Evolutionary conservation across 1,140 invertebrate genomes (phyloP).

Genomic region (Drosophila takahashii): DNA sequence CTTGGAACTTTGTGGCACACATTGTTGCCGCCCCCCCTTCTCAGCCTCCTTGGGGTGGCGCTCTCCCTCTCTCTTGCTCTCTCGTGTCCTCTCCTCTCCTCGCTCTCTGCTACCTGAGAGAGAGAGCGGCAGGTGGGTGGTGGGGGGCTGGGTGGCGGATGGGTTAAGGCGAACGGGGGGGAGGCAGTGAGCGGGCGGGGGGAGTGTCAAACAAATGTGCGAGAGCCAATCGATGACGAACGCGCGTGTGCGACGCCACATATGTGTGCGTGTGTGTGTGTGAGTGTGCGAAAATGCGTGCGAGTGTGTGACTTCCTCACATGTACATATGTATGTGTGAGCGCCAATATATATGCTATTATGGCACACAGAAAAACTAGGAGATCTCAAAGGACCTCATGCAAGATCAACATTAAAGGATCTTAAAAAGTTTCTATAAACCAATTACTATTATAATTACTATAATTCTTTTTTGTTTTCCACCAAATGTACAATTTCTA

Average conservation of each 20-base stretch:
- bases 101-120: slow-evolving; percentile 64
- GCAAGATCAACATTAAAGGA: not conserved
- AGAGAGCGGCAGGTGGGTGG: slow-evolving; percentile 53
- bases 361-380: not conserved
- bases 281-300: slow-evolving; percentile 25
- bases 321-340: slow-evolving; percentile 32
- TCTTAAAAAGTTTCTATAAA: not conserved
- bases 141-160: slow-evolving; percentile 1
- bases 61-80: slow-evolving; percentile 13
- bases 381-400: not conserved
- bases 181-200: slow-evolving; percentile 1
- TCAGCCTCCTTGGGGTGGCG: slow-evolving; percentile 30
- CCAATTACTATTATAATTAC: no score
- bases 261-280: slow-evolving; percentile 44
- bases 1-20: slow-evolving; percentile 58
- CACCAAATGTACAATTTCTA: no score
- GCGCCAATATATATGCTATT: slow-evolving; percentile 50
- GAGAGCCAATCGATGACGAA: slow-evolving; percentile 79
- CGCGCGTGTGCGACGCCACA: slow-evolving; percentile 75
- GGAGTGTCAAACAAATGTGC: slow-evolving; percentile 59
- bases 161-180: slow-evolving; percentile 6
- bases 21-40: slow-evolving; percentile 29
- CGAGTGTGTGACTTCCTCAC: slow-evolving; percentile 8
- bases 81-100: not conserved
- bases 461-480: no score